Base-by-base conservation (phyloP, 2,797 vertebrate species). In the Poliocrania exsul region DNA sequence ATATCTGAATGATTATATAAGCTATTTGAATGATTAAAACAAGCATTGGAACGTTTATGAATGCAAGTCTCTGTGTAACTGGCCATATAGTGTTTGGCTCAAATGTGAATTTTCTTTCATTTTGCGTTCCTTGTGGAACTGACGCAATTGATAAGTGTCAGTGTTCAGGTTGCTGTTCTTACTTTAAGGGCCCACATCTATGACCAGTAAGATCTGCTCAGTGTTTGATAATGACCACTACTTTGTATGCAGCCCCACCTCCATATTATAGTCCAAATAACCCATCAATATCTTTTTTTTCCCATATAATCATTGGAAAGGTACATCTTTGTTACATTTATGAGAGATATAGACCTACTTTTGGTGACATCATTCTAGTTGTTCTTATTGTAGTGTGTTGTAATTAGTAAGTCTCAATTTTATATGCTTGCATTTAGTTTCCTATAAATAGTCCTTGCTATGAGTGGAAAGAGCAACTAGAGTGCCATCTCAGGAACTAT, bases 131-230 rank as follows among this genome's bases (percentile, higher is more conserved):
- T 58, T 53, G 6, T 85, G 62, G 62, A 88, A 81, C 71, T 90
- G 67, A 94, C 58, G 16, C 58, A 93, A n/a, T 31, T 95, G 77
- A 93, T 97, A 97, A 97, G 96, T 97, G 97, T 92, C 96, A 95
- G 92, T 31, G 31, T 88, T 80, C 72, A 74, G 69, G 88, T 91
- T 95, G 56, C 88, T 90, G 69, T 91, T 96, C 77, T 90, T 95
- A 78, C 70, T 95, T 28, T 83, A 94, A 96, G 70, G 85, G 91
- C 89, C 94, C 89, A 81, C 54, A 88, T 94, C 71, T 92, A 75
- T 94, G 92, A 96, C 94, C 71, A 97, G 97, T 84, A 93, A 94
- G 75, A 92, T 88, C 87, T 91, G 90, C 37, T 94, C 95, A 95
- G 44, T 28, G 19, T 87, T 74, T 50, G 29, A 14, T 95, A 96